Conservation (phyloP, 2,888 invertebrate species). For the Laothoe populi region DNA sequence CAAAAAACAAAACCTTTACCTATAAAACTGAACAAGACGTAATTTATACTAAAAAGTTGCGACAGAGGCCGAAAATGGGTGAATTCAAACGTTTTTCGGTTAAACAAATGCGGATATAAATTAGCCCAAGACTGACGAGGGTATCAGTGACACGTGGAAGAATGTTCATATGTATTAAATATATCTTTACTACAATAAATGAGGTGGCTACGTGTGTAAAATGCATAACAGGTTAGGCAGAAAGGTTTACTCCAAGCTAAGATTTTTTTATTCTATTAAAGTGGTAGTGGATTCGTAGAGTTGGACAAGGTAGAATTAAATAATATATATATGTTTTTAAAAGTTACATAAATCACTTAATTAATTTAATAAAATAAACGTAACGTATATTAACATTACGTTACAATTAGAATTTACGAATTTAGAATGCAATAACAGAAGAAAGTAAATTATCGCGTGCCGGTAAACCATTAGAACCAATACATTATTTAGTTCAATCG, state of each 20-base stretch:
- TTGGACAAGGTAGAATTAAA: too few relatives aligned
- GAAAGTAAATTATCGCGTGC: constrained; percentile 6
- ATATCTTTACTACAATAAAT: neutral
- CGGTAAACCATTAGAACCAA: constrained; percentile 20
- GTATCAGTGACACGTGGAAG: constrained; percentile 58
- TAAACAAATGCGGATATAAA: constrained; percentile 78
- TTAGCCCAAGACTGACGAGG: constrained; percentile 77
- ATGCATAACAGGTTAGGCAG: too few relatives aligned
- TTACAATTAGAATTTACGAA: too few relatives aligned
- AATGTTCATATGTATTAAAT: constrained; percentile 2
- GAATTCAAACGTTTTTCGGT: constrained; percentile 76
- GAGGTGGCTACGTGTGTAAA: neutral
- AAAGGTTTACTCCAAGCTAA: too few relatives aligned
- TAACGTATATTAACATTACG: too few relatives aligned
- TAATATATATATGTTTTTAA: too few relatives aligned
- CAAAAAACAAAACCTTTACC: constrained; percentile 27
- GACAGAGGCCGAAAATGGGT: constrained; percentile 72
- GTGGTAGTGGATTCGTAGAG: too few relatives aligned
- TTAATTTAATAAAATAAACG: neutral
- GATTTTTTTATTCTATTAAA: neutral
- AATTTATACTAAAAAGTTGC: constrained; percentile 66
- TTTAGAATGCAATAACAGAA: neutral
- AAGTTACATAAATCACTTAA: too few relatives aligned
- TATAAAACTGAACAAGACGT: constrained; percentile 45
- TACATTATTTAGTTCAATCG: constrained; percentile 30